These are phyloP conservation scores for Grantiella picta DNA, from an alignment of 2,113 vertebrate species.

Conservation along the genomic window DNA sequence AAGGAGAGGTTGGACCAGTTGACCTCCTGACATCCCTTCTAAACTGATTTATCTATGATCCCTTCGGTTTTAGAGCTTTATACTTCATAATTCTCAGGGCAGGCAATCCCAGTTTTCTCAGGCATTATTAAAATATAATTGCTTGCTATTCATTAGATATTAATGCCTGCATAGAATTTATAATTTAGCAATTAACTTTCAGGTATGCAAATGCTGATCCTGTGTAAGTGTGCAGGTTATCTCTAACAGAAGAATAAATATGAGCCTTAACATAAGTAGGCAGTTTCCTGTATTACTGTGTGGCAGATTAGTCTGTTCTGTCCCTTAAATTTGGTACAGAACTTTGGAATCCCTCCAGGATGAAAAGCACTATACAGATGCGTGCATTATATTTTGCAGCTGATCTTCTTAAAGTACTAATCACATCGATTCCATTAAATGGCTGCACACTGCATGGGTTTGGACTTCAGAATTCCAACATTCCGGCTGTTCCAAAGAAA, in stretches of 20 bases:
- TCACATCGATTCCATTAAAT: neutral
- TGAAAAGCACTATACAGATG: neutral
- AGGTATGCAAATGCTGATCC: constrained; percentile 32
- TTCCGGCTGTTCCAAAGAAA: neutral
- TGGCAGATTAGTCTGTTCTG: neutral
- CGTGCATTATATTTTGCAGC: neutral
- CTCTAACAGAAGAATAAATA: constrained; percentile 2
- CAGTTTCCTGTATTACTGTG: neutral
- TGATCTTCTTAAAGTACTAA: neutral
- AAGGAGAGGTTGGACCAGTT: neutral
- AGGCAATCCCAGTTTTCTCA: constrained; percentile 15
- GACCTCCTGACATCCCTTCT: neutral
- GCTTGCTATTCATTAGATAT: constrained; percentile 23
- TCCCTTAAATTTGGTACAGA: neutral
- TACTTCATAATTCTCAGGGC: neutral
- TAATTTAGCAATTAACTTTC: constrained; percentile 38
- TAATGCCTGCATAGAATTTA: neutral
- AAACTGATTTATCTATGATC: neutral
- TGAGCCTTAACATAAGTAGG: neutral
- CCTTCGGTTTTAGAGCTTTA: neutral
- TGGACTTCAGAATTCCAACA: neutral
- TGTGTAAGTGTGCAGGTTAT: neutral
- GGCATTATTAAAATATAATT: constrained; percentile 24
- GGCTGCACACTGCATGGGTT: neutral
- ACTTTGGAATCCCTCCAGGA: neutral